phyloP scores from a whole-genome alignment of 2,113 vertebrate species.

The Chaenogobius annularis region DNA sequence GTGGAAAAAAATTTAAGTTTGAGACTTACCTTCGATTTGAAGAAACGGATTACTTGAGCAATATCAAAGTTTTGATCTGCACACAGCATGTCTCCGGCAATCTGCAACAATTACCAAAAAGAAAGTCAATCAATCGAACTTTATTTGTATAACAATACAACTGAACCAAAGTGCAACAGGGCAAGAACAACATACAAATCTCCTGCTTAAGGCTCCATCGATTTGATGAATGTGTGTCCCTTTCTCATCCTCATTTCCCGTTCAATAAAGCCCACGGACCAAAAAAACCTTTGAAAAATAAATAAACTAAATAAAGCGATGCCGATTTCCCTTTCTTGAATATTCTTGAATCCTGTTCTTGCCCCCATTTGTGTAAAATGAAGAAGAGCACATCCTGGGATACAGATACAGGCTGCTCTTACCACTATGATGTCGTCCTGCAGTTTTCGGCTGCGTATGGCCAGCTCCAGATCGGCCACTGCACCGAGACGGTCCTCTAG shows the following conservation, averaged over 20 bases:
- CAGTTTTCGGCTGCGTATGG: constrained; percentile 75
- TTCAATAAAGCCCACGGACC: no score
- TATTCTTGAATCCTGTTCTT: no score
- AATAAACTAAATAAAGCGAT: no score
- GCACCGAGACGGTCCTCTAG: constrained; percentile 76
- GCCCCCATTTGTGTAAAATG: no score
- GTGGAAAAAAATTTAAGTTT: no score
- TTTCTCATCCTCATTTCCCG: no score
- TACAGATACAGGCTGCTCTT: constrained; percentile 9
- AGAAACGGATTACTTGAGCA: constrained; percentile 81
- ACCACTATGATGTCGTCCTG: constrained; percentile 83
- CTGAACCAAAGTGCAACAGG: no score
- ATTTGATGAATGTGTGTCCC: no score
- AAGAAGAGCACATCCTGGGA: no score
- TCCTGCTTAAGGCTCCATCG: background rate
- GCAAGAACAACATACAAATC: background rate
- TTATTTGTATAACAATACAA: no score
- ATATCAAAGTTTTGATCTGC: constrained; percentile 84
- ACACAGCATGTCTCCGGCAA: constrained; percentile 85
- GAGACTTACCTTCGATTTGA: constrained; percentile 77
- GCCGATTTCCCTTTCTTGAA: no score
- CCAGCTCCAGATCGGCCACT: constrained; percentile 80
- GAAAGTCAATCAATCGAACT: background rate
- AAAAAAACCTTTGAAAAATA: no score
- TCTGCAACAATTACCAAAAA: constrained; percentile 52